Evolutionary conservation across 2,888 invertebrate species (phyloP).

Genomic region (Pristionchus japonicus): DNA sequence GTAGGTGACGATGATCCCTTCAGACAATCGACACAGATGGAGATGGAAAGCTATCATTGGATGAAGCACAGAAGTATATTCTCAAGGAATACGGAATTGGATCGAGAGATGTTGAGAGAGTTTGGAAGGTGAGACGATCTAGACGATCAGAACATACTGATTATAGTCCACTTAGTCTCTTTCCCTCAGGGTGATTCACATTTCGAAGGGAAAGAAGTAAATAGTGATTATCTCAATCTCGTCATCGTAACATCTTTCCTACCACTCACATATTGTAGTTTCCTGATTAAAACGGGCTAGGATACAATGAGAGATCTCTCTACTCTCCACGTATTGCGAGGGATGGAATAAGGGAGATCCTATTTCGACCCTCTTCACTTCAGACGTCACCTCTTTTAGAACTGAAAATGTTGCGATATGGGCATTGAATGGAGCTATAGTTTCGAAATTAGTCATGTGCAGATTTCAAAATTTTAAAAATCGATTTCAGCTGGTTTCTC

Average conservation of each 20-base stretch:
- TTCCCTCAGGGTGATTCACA: neutral
- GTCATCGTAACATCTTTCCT: neutral
- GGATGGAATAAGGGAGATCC: neutral
- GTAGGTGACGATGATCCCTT: too few species aligned
- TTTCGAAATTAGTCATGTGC: neutral
- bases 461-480: neutral
- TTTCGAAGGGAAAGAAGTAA: neutral
- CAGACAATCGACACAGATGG: conserved; percentile 70
- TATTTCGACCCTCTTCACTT: neutral
- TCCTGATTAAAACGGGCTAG: neutral
- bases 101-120: conserved; percentile 69
- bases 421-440: neutral
- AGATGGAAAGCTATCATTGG: conserved; percentile 66
- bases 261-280: neutral
- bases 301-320: neutral
- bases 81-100: conserved; percentile 73
- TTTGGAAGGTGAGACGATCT: conserved; percentile 58
- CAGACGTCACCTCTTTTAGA: neutral
- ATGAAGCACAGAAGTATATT: conserved; percentile 71
- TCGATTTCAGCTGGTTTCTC: conserved; percentile 60
- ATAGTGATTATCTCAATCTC: neutral
- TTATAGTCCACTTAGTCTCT: neutral
- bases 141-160: neutral
- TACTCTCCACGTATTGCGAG: neutral
- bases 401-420: neutral